These are phyloP conservation scores for Ditylenchus dipsaci DNA, from an alignment of 1,140 invertebrate genomes.

Conservation along the genomic window DNA sequence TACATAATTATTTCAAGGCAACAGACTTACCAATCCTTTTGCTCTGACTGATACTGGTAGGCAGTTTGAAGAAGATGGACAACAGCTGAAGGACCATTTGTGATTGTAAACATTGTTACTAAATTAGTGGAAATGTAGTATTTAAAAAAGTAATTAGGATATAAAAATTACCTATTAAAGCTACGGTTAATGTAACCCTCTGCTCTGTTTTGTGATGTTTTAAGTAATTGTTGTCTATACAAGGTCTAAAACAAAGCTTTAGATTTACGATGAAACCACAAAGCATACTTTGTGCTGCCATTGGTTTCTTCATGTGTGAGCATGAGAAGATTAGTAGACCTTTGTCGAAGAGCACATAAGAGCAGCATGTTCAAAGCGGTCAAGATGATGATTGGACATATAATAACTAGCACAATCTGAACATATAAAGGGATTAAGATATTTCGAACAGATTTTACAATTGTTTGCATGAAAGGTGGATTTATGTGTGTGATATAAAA, in stretches of 20 bases:
- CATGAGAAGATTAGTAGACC: conserved; percentile 34
- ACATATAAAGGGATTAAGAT: no score
- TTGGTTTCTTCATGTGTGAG: not conserved
- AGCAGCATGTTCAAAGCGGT: conserved; percentile 50
- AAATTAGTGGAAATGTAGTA: not conserved
- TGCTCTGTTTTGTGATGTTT: conserved; percentile 48
- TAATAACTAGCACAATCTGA: conserved; percentile 42
- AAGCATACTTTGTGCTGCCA: not conserved
- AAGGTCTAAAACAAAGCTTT: conserved; percentile 1
- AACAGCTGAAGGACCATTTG: conserved; percentile 54
- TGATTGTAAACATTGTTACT: conserved; percentile 54
- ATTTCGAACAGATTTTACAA: no score
- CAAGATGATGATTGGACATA: conserved; percentile 50
- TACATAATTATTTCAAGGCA: no score
- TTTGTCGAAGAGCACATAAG: conserved; percentile 45
- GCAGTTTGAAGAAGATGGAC: conserved; percentile 44
- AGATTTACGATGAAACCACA: not conserved
- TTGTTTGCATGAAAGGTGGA: no score
- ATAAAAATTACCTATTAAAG: conserved; percentile 19
- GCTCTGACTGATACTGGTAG: conserved; percentile 12
- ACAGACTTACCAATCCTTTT: conserved; percentile 25
- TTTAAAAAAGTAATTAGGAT: conserved; percentile 2
- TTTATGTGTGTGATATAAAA: no score
- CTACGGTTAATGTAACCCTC: conserved; percentile 52
- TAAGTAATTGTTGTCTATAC: conserved; percentile 23